These are phyloP conservation scores for Nothura maculosa DNA, from an alignment of 2,797 vertebrate species.

Conservation along the genomic window DNA sequence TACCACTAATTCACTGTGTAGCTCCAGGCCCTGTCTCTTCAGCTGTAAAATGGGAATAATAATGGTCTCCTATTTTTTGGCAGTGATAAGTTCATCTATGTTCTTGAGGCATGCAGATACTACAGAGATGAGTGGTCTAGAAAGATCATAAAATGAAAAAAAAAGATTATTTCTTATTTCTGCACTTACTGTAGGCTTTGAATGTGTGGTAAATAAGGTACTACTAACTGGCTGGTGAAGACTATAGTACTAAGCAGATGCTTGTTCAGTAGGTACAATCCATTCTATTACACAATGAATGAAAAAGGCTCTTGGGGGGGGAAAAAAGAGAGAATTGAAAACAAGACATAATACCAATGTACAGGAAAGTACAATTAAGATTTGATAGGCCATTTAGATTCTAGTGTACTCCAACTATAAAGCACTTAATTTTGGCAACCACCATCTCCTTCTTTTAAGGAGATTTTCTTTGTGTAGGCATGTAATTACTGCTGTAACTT, in stretches of 20 bases:
- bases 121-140: conserved; percentile 39
- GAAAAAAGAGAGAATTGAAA: not conserved
- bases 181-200: conserved; percentile 47
- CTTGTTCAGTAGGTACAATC: conserved; percentile 48
- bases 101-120: conserved; percentile 59
- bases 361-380: not conserved
- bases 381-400: not conserved
- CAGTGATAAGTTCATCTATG: conserved; percentile 30
- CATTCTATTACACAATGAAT: conserved; percentile 13
- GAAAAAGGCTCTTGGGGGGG: not conserved
- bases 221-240: conserved; percentile 40
- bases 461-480: not conserved
- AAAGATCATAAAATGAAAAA: not conserved
- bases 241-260: conserved; percentile 51
- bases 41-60: conserved; percentile 66
- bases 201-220: conserved; percentile 50
- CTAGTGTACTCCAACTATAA: not conserved
- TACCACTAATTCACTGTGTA: conserved; percentile 43
- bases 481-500: not conserved
- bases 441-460: not conserved
- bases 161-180: conserved; percentile 57
- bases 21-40: conserved; percentile 59
- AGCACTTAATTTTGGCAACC: not conserved
- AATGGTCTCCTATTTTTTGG: conserved; percentile 42
- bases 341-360: not conserved